phyloP scores from a whole-genome alignment of 2,888 invertebrate genomes.

The Archaeoteleia sp. region DNA sequence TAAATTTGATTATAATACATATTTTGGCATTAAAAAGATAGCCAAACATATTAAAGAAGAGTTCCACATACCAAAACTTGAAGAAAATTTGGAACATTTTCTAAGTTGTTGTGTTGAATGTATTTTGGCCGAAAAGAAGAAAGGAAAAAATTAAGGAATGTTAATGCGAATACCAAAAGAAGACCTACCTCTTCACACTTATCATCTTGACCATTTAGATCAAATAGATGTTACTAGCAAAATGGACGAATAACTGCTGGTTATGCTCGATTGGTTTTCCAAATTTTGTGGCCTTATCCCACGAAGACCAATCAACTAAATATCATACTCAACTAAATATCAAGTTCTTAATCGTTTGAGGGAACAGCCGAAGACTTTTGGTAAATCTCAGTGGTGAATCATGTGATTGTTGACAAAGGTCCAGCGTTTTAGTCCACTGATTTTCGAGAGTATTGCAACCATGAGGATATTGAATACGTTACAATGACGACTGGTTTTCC shows the following conservation, averaged over 20 bases:
- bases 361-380: constrained; percentile 2
- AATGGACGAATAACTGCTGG: constrained; percentile 6
- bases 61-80: constrained; percentile 38
- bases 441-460: constrained; percentile 7
- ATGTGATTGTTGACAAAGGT: constrained; percentile 8
- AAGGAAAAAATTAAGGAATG: constrained; percentile 26
- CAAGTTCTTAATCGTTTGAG: constrained; percentile 10
- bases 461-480: constrained; percentile 9
- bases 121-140: constrained; percentile 38
- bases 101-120: constrained; percentile 36
- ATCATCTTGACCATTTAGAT: constrained; percentile 15
- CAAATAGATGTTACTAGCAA: constrained; percentile 15
- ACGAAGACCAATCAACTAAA: background rate
- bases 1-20: constrained; percentile 33
- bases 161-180: constrained; percentile 28
- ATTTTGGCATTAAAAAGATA: constrained; percentile 42
- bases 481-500: constrained; percentile 13
- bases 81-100: constrained; percentile 30
- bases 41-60: constrained; percentile 22
- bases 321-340: no score
- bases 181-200: constrained; percentile 11
- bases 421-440: constrained; percentile 1
- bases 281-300: constrained; percentile 17
- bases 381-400: constrained; percentile 2
- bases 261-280: constrained; percentile 12